Evolutionary conservation across 2,888 invertebrate genomes (phyloP), one percentile per base, ranked within the genome.

Genomic region (Siphlonurus alternatus): DNA sequence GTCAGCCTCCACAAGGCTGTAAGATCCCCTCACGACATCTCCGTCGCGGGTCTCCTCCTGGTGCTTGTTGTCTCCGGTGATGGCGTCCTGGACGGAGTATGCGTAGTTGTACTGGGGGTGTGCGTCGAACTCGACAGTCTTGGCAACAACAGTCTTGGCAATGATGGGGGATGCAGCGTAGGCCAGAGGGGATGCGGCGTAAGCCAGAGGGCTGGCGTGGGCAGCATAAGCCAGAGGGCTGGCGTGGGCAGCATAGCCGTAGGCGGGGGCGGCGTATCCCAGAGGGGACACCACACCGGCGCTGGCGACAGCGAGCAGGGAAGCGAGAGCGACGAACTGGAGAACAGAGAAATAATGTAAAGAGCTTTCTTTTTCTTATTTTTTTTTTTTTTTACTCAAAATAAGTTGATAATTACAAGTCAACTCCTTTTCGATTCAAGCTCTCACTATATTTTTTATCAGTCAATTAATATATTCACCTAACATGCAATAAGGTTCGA

Each of bases 31-130:
- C 59, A 63, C 63, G 19, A 63, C 63, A 18, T 63, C 63, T 51
- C 65, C 63, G 53, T 23, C 60, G 53, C 63, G 60, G 63, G 22
- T 63, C 63, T 63, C 63, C 59, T 20, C 5, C 63, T 63, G 63
- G 1, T 38, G 15, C 61, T 63, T 63, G 60, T 59, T 59, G 53
- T 63, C 63, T 61, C 63, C 63, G 60, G 63, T 63, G 22, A 53
- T n/a, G 18, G 63, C 61, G 25, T 63, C 63, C 51, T 38, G 23
- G 2, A 63, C 60, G 38, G 38, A 59, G 53, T 63, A 63, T 5
- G 63, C 59, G 60, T 53, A 63, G 56, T 22, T 5, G 63, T 65
- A 65, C 56, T 63, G 63, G 19, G 66, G 66, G 63, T 66, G 51
- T 64, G 64, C 23, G 65, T 66, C 65, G 62, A 54, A 61, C 51